Base-by-base conservation (phyloP, 2,113 vertebrate genomes). In the Podiceps cristatus region DNA sequence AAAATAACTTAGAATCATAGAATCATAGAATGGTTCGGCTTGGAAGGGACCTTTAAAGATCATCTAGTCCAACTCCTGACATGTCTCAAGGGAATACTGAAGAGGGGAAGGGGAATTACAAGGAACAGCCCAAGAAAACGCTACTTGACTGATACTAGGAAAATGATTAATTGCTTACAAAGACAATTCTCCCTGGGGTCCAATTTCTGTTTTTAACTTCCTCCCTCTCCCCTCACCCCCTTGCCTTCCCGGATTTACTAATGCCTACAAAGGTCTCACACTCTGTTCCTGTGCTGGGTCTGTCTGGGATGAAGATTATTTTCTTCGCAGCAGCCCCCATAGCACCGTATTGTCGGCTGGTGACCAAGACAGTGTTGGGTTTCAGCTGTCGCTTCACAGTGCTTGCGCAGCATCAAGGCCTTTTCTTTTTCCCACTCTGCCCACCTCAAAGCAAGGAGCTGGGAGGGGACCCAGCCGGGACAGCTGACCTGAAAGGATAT, bases 381-480 rank as follows among this genome's bases (percentile, higher is more conserved):
- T 85, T 86, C 49, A 53, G 33, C 28, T 55, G 1, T 28, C 17
- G 35, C 18, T 68, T 27, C 63, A 20, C 24, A 8, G 29, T 9
- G 5, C 31, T 60, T 69, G 31, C 28, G 16, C 12, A 25, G 6
- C 7, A 44, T 31, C 9, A 44, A 68, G 17, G 13, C 8, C 29
- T 77, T 77, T 76, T 44, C 23, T 77, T 24, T 66, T 87, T 68
- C 52, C 31, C 14, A 23, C 28, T 68, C 19, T 55, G 24, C 2
- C 17, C 12, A 15, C 10, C 19, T 52, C 31, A 37, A 56, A 42
- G 16, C 37, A 84, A 15, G 49, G 64, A 44, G 11, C 0, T 80
- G 23, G 13, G 9, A 76, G 13, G 16, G 11, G 14, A n/a, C 31
- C 7, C 0, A 2, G 37, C 27, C 3, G 6, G 3, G 31, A 59